Conservation (phyloP, 2,888 invertebrate species). For the Nephrocerus scutellatus region DNA sequence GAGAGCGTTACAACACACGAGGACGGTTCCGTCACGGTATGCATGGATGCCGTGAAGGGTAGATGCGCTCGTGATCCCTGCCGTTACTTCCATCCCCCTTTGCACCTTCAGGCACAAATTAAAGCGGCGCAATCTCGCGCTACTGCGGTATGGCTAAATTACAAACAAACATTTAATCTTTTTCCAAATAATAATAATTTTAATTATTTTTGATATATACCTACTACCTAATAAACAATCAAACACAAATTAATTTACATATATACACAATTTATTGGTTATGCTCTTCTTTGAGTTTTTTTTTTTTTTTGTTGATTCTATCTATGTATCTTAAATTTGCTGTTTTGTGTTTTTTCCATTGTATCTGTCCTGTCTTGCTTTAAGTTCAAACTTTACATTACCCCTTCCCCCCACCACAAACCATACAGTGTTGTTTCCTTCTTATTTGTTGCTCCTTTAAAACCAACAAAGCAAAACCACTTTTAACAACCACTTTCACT, state of each 20-base stretch:
- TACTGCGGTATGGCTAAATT: constrained; percentile 67
- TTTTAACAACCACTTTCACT: constrained; percentile 2
- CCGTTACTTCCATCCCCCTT: constrained; percentile 99
- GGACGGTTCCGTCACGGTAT: constrained; percentile 98
- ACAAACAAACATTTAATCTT: constrained; percentile 16
- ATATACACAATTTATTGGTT: constrained; percentile 22
- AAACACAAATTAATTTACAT: no score
- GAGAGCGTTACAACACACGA: constrained; percentile 93
- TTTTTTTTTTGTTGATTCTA: constrained; percentile 20
- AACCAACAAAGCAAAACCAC: background rate
- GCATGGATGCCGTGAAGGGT: constrained; percentile 99
- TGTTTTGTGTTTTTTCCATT: constrained; percentile 6
- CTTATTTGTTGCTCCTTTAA: no score
- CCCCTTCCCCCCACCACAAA: no score
- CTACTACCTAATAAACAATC: no score
- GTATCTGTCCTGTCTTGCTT: constrained; percentile 5
- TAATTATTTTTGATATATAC: constrained; percentile 28
- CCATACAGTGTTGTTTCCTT: no score
- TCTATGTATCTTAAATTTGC: constrained; percentile 7
- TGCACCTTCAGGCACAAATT: constrained; percentile 99
- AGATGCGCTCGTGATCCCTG: constrained; percentile 98
- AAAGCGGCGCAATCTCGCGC: constrained; percentile 94
- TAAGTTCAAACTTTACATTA: no score
- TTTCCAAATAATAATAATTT: constrained; percentile 10
- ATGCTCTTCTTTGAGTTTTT: constrained; percentile 9